Evolutionary conservation across 2,888 invertebrate species (phyloP).

Genomic region (Lasius fuliginosus): DNA sequence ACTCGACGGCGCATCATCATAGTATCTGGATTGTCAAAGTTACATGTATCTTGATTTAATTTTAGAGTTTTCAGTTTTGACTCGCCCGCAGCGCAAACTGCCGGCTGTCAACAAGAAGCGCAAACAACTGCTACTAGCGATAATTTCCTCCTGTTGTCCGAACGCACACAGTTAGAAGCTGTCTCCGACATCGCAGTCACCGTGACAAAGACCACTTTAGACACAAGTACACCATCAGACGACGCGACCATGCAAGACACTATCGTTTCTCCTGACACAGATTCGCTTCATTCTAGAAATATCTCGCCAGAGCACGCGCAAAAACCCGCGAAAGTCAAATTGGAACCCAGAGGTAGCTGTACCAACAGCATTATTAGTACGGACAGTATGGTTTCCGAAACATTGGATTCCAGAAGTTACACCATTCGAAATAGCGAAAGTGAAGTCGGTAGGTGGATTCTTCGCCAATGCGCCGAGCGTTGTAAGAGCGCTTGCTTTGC

Average conservation of each 20-base stretch:
- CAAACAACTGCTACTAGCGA: slow-evolving; percentile 52
- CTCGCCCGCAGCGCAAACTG: slow-evolving; percentile 62
- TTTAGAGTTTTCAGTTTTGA: slow-evolving; percentile 80
- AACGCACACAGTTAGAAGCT: slow-evolving; percentile 74
- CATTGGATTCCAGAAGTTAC: slow-evolving; percentile 80
- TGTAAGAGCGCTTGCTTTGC: slow-evolving; percentile 18
- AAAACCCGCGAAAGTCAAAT: slow-evolving; percentile 57
- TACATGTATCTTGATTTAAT: slow-evolving; percentile 15
- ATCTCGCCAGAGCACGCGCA: slow-evolving; percentile 73
- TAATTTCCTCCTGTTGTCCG: slow-evolving; percentile 71
- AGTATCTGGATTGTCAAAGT: background rate
- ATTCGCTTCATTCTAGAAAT: slow-evolving; percentile 78
- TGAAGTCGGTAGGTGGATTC: slow-evolving; percentile 81
- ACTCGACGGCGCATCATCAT: background rate
- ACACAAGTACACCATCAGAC: slow-evolving; percentile 82
- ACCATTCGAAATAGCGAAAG: slow-evolving; percentile 82
- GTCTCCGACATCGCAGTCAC: slow-evolving; percentile 79
- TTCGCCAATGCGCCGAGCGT: slow-evolving; percentile 8
- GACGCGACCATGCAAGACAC: slow-evolving; percentile 83
- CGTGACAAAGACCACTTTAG: slow-evolving; percentile 79
- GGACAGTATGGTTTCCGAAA: slow-evolving; percentile 81
- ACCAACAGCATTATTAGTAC: slow-evolving; percentile 83
- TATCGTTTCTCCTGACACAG: slow-evolving; percentile 83
- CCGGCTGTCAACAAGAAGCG: slow-evolving; percentile 65
- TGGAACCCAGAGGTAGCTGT: slow-evolving; percentile 77